Evolutionary conservation across 2,113 vertebrate species (phyloP).

Genomic region (Pseudolaguvia tuberculata): DNA sequence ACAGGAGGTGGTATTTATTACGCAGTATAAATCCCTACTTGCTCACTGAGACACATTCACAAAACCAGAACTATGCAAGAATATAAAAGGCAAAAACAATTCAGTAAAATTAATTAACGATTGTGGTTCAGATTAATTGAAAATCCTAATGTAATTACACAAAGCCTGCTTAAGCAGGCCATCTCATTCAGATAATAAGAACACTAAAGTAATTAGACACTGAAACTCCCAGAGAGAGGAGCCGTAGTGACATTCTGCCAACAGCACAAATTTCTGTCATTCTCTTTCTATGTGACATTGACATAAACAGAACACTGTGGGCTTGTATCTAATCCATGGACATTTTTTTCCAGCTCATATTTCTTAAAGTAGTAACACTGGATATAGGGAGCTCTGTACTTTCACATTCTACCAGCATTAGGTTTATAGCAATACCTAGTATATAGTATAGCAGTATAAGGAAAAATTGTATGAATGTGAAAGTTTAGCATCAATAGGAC

Average conservation of each 20-base stretch:
- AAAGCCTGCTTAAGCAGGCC: conserved; percentile 40
- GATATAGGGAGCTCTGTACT: not conserved
- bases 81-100: conserved; percentile 12
- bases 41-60: not conserved
- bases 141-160: conserved; percentile 52
- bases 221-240: conserved; percentile 40
- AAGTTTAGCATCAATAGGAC: not conserved
- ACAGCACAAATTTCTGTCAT: conserved; percentile 19
- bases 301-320: conserved; percentile 19
- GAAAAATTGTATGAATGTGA: too few species aligned
- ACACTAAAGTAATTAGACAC: conserved; percentile 43
- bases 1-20: conserved; percentile 10
- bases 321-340: conserved; percentile 9
- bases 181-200: conserved; percentile 47
- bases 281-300: conserved; percentile 10
- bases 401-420: not conserved
- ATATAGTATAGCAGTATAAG: too few species aligned
- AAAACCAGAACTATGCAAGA: conserved; percentile 19
- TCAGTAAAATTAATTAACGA: conserved; percentile 46
- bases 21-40: not conserved
- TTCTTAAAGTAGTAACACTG: not conserved
- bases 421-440: too few species aligned
- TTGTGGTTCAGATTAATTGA: conserved; percentile 48
- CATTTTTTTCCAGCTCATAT: not conserved
- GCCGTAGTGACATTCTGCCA: conserved; percentile 17